Conservation (phyloP, 2,797 vertebrate genomes). For the Prionace glauca region DNA sequence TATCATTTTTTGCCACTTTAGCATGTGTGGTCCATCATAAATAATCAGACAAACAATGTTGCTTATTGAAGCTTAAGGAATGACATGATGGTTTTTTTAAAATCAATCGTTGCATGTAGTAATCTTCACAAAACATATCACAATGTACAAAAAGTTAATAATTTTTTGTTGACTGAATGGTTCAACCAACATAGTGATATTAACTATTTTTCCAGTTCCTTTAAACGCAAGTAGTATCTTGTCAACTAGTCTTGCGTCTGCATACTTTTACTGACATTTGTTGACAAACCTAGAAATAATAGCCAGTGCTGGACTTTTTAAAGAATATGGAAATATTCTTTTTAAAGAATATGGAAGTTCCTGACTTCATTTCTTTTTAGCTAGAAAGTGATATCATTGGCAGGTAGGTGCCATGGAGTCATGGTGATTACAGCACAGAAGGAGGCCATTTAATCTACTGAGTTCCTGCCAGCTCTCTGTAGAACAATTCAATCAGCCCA, state of each 20-base stretch:
- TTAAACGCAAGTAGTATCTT: background rate
- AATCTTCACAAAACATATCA: background rate
- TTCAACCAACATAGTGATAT: background rate
- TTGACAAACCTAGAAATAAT: background rate
- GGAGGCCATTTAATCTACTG: background rate
- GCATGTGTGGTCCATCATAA: background rate
- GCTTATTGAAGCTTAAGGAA: background rate
- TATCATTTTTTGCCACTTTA: background rate
- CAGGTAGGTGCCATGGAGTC: background rate
- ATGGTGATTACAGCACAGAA: background rate
- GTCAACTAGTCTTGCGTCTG: background rate
- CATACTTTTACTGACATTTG: constrained; percentile 20
- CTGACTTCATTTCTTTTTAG: background rate
- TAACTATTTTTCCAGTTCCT: background rate
- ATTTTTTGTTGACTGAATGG: background rate
- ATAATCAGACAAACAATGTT: background rate
- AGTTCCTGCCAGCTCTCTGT: background rate
- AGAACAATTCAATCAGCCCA: background rate
- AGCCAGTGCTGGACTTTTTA: background rate
- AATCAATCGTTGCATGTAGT: background rate
- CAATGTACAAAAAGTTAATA: constrained; percentile 8
- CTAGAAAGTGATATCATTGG: background rate
- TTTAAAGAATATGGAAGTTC: background rate
- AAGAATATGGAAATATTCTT: too few species aligned
- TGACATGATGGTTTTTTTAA: background rate